These are phyloP conservation scores for Drosophila picticornis DNA, from an alignment of 2,888 invertebrate species.

Conservation along the genomic window DNA sequence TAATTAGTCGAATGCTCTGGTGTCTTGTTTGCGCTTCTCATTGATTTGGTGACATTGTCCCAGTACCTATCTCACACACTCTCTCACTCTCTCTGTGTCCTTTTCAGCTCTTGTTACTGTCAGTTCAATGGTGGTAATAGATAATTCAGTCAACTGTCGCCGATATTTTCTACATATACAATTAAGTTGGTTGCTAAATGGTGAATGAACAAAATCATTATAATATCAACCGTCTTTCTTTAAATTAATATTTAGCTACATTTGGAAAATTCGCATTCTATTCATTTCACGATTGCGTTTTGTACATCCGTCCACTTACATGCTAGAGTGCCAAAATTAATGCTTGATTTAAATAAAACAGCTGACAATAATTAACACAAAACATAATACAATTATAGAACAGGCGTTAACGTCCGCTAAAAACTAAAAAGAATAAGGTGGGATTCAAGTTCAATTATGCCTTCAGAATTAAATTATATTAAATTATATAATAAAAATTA, in stretches of 20 bases:
- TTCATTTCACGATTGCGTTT: not conserved
- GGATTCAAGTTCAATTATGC: not conserved
- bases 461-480: not conserved
- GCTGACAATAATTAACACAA: not conserved
- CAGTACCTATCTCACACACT: not conserved
- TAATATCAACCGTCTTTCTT: not conserved
- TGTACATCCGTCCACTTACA: not conserved
- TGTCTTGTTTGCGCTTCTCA: slow-evolving; percentile 61
- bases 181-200: not conserved
- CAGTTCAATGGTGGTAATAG: not conserved
- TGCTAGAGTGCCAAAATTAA: not conserved
- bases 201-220: not conserved
- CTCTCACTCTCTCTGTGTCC: not conserved
- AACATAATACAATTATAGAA: not conserved
- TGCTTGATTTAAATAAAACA: not conserved
- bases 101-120: not conserved
- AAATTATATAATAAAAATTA: not conserved
- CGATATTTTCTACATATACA: slow-evolving; percentile 12
- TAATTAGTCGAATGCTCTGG: slow-evolving; percentile 78
- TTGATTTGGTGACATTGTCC: slow-evolving; percentile 78
- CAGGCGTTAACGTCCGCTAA: not conserved
- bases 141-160: not conserved
- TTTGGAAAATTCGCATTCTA: not conserved
- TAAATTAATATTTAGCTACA: not conserved
- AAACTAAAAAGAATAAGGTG: not conserved